Conservation (phyloP, 2,888 invertebrate genomes). For the Mimas tiliae region DNA sequence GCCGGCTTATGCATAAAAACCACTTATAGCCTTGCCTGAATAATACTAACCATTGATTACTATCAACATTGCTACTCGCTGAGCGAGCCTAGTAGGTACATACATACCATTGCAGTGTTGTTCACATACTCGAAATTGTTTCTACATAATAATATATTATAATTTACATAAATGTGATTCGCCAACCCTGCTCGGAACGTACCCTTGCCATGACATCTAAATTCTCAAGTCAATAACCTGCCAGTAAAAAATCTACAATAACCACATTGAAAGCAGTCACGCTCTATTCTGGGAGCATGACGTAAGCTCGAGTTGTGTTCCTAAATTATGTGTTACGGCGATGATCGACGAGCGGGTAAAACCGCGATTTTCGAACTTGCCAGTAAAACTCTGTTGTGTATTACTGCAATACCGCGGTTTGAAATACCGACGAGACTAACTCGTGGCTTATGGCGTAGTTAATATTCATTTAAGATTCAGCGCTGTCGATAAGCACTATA, state of each 20-base stretch:
- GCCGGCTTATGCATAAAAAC: too few relatives aligned
- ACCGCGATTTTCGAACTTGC: not conserved
- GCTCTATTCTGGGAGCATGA: conserved; percentile 75
- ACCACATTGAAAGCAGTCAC: conserved; percentile 69
- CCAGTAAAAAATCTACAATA: conserved; percentile 74
- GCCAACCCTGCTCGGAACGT: conserved; percentile 32
- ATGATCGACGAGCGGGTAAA: not conserved
- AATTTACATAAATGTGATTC: not conserved
- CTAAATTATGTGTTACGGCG: conserved; percentile 48
- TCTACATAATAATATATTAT: not conserved
- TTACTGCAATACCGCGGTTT: too few relatives aligned
- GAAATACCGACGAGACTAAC: too few relatives aligned
- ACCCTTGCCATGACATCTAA: conserved; percentile 82
- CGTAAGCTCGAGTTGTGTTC: conserved; percentile 55
- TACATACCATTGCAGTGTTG: too few relatives aligned
- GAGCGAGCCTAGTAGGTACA: too few relatives aligned
- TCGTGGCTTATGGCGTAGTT: too few relatives aligned
- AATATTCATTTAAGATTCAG: too few relatives aligned
- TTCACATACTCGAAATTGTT: not conserved
- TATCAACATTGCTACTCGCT: too few relatives aligned
- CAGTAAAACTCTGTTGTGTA: too few relatives aligned
- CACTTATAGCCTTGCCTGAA: too few relatives aligned
- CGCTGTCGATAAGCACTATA: too few relatives aligned
- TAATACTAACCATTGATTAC: too few relatives aligned
- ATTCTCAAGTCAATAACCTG: conserved; percentile 76